Percentiles rank a stretch among this genome's conserved stretches.
These are phyloP conservation scores for Antedon mediterranea DNA, from an alignment of 53 echinoderm and acorn worm species.

Conservation along the genomic window DNA sequence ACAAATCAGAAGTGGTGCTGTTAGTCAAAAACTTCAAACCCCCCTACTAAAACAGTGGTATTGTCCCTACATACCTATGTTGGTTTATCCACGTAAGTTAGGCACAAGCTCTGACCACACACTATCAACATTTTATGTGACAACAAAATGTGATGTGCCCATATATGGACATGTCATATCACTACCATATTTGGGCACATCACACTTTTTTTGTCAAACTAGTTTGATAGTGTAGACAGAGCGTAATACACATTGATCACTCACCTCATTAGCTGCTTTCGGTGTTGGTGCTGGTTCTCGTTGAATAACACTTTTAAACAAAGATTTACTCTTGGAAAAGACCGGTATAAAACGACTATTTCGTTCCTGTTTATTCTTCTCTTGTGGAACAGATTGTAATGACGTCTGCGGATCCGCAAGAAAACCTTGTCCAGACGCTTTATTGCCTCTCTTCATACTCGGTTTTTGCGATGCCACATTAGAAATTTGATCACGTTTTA, in stretches of 20 bases:
- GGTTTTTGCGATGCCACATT: background rate
- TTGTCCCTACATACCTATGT: too few relatives aligned
- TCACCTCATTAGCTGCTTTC: constrained; percentile 40
- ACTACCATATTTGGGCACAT: too few relatives aligned
- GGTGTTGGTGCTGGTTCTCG: constrained; percentile 25
- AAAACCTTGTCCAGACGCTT: constrained; percentile 23
- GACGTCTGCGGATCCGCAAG: constrained; percentile 44
- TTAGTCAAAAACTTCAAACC: too few relatives aligned
- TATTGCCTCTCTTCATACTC: constrained; percentile 10
- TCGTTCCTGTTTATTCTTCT: constrained; percentile 19
- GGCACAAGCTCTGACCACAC: too few relatives aligned
- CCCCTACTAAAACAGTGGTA: too few relatives aligned
- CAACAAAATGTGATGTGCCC: too few relatives aligned
- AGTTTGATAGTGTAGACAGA: too few relatives aligned
- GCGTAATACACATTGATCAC: background rate
- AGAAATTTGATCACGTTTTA: background rate
- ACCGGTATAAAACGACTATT: constrained; percentile 35
- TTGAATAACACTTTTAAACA: constrained; percentile 54
- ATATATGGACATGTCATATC: too few relatives aligned
- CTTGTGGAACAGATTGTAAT: constrained; percentile 31
- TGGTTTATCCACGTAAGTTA: too few relatives aligned
- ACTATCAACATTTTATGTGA: too few relatives aligned
- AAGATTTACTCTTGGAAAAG: constrained; percentile 48
- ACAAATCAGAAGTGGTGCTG: too few relatives aligned
- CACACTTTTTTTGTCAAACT: too few relatives aligned